Evolutionary conservation across 2,113 vertebrate species (phyloP).

Genomic region (Pelmatolapia mariae): DNA sequence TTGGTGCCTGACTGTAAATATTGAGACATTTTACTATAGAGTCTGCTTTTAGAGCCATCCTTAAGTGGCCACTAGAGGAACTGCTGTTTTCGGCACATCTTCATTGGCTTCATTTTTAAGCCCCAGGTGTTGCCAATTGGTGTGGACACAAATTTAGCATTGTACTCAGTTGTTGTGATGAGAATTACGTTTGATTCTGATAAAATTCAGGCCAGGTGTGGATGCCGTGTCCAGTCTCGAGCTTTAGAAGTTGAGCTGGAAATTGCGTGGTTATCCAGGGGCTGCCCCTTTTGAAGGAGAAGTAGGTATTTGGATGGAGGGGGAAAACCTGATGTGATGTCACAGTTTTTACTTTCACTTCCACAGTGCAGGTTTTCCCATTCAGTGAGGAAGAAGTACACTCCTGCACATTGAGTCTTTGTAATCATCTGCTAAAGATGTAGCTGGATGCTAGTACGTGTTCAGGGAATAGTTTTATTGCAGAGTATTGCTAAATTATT

Average conservation of each 20-base stretch:
- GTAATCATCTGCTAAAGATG: neutral
- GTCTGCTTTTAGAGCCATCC: neutral
- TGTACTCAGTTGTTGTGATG: rapidly evolving
- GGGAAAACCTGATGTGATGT: neutral
- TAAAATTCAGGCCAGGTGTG: neutral
- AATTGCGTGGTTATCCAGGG: neutral
- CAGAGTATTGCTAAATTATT: neutral
- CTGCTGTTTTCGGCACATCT: neutral
- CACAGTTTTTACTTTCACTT: neutral
- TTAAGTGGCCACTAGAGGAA: neutral
- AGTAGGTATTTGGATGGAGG: neutral
- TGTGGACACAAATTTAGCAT: neutral
- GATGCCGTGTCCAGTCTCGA: neutral
- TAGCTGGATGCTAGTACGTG: neutral
- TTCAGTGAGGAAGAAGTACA: neutral
- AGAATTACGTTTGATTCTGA: neutral
- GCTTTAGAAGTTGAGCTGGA: neutral
- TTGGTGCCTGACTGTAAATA: neutral
- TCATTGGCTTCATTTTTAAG: neutral
- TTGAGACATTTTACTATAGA: neutral
- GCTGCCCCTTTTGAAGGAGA: neutral
- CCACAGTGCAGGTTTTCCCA: neutral
- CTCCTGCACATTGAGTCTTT: neutral
- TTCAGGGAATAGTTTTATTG: neutral
- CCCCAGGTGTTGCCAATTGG: neutral